Evolutionary conservation across 2,888 invertebrate species (phyloP).

Genomic region (Himalopsyche tibetana): DNA sequence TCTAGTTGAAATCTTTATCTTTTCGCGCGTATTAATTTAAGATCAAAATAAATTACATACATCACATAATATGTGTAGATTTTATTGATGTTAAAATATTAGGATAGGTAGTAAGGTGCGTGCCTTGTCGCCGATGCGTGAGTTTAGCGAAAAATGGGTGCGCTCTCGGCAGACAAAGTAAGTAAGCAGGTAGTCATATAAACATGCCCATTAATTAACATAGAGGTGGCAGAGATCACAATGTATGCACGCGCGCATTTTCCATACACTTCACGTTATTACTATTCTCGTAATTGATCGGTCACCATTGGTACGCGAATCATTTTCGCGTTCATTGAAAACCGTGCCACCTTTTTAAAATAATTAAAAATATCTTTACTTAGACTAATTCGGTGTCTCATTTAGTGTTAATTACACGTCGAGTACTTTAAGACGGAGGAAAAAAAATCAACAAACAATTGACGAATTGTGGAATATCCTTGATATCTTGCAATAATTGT

Average conservation of each 20-base stretch:
- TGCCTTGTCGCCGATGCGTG: constrained; percentile 28
- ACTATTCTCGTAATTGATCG: neutral
- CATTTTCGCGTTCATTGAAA: too few species aligned
- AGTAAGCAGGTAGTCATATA: constrained; percentile 27
- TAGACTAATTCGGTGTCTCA: too few species aligned
- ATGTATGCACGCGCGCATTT: constrained; percentile 38
- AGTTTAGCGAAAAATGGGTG: constrained; percentile 38
- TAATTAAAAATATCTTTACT: too few species aligned
- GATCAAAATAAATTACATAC: too few species aligned
- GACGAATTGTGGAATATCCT: too few species aligned
- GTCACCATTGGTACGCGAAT: neutral
- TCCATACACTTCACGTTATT: constrained; percentile 9
- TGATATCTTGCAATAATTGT: too few species aligned
- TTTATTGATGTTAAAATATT: constrained; percentile 25
- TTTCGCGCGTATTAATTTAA: too few species aligned
- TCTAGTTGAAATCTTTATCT: too few species aligned
- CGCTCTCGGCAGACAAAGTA: constrained; percentile 29
- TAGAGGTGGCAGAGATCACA: constrained; percentile 42
- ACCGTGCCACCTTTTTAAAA: too few species aligned
- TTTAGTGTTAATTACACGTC: too few species aligned
- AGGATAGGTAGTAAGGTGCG: constrained; percentile 39
- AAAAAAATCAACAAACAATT: too few species aligned
- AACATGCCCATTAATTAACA: constrained; percentile 40
- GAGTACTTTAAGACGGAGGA: too few species aligned
- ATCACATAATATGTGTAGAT: neutral